phyloP scores from a whole-genome alignment of 2,113 vertebrate genomes.

The Apteryx mantelli region DNA sequence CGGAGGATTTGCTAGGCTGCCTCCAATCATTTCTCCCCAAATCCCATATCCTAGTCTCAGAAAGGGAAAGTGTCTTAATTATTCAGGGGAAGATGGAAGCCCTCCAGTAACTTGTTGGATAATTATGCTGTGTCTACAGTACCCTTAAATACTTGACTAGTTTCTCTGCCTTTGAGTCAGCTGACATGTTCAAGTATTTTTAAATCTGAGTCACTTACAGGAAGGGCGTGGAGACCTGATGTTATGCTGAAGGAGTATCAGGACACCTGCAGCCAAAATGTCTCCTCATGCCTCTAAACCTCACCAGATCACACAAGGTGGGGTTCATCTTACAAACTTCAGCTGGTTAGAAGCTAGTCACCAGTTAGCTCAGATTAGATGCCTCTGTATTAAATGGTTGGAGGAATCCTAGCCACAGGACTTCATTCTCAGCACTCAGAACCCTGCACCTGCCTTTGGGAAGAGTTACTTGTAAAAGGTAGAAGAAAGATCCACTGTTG shows the following conservation, averaged over 20 bases:
- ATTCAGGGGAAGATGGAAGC: neutral
- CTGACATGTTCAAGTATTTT: accelerated
- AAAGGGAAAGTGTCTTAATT: neutral
- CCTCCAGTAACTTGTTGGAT: neutral
- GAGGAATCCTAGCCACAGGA: neutral
- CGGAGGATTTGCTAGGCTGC: neutral
- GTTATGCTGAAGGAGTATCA: accelerated
- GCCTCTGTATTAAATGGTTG: neutral
- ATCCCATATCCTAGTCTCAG: neutral
- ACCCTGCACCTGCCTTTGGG: accelerated
- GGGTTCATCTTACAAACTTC: neutral
- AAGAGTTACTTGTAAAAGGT: accelerated
- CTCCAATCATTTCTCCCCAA: neutral
- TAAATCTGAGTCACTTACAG: accelerated
- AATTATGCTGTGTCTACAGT: neutral
- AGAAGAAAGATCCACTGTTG: neutral
- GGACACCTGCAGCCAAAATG: neutral
- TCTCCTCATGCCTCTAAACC: neutral
- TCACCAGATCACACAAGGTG: accelerated
- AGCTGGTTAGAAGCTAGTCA: neutral
- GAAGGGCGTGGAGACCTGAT: neutral
- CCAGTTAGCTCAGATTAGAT: accelerated
- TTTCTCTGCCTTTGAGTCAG: neutral
- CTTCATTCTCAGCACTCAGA: neutral
- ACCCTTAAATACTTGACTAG: neutral